These are phyloP conservation scores for Apogon talboti DNA, from an alignment of 2,797 vertebrate genomes.

Conservation along the genomic window DNA sequence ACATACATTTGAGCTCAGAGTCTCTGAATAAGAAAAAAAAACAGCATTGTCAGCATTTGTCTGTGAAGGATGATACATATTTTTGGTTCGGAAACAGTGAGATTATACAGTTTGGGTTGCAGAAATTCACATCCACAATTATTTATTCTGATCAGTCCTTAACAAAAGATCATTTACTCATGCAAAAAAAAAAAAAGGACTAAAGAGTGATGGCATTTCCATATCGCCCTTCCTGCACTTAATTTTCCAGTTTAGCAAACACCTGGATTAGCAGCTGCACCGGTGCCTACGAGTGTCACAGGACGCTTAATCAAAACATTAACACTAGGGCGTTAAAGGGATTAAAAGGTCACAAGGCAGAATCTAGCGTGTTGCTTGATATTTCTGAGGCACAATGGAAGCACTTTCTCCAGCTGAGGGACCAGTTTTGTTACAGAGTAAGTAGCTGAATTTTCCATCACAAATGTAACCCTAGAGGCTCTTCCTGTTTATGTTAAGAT, in stretches of 20 bases:
- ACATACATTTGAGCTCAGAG: no score
- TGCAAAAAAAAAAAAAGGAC: no score
- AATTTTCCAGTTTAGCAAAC: slow-evolving; percentile 6
- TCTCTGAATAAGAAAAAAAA: no score
- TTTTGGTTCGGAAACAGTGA: no score
- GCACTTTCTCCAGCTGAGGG: slow-evolving; percentile 19
- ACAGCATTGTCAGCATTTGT: no score
- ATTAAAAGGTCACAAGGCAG: slow-evolving; percentile 26
- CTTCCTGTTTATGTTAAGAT: slow-evolving; percentile 70
- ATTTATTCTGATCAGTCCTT: no score
- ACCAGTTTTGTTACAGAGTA: slow-evolving; percentile 45
- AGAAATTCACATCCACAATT: no score
- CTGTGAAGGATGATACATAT: no score
- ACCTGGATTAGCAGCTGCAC: not conserved
- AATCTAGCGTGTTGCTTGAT: slow-evolving; percentile 16
- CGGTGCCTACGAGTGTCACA: not conserved
- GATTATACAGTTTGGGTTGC: no score
- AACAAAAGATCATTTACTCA: no score
- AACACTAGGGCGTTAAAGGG: slow-evolving; percentile 1
- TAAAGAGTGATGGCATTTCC: no score
- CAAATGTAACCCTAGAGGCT: slow-evolving; percentile 63
- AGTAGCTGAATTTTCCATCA: slow-evolving; percentile 73
- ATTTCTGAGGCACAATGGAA: slow-evolving; percentile 15
- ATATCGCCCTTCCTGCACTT: no score
- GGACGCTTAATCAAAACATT: slow-evolving; percentile 2